A percentile compares a stretch with the other conserved stretches of the same genome.
phyloP scores from a whole-genome alignment of 2,888 invertebrate species.

The Hermaeophaga mercurialis region DNA sequence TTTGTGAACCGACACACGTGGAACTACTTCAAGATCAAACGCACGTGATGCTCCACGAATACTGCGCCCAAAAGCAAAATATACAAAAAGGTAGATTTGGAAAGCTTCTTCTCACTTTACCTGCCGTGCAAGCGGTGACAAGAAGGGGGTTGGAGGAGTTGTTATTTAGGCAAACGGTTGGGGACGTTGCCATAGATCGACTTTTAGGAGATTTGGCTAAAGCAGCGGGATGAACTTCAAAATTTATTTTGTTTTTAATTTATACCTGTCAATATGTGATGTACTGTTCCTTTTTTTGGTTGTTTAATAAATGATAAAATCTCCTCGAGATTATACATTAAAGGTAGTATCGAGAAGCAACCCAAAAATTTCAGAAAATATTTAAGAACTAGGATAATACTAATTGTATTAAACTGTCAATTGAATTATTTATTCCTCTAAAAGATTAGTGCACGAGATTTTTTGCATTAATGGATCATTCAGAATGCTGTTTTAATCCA shows the following conservation, averaged over 20 bases:
- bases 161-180: constrained; percentile 79
- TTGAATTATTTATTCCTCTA: too few species aligned
- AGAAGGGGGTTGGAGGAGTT: constrained; percentile 64
- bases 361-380: too few species aligned
- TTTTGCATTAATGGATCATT: too few species aligned
- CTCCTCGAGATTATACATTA: too few species aligned
- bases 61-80: constrained; percentile 60
- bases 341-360: too few species aligned
- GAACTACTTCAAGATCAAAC: constrained; percentile 81
- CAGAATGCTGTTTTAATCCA: too few species aligned
- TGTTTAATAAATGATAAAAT: background rate
- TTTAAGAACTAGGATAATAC: too few species aligned
- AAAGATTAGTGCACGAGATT: too few species aligned
- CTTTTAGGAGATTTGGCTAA: constrained; percentile 69
- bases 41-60: constrained; percentile 75
- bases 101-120: constrained; percentile 73
- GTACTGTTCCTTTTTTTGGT: background rate
- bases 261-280: constrained; percentile 4
- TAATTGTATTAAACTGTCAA: too few species aligned
- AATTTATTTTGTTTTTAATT: background rate
- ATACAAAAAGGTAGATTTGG: constrained; percentile 67
- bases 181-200: constrained; percentile 73
- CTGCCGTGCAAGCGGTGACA: constrained; percentile 62
- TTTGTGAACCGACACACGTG: constrained; percentile 65
- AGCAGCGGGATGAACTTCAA: constrained; percentile 38